Conservation (phyloP, 1,140 invertebrate species). For the Cherax quadricarinatus region DNA sequence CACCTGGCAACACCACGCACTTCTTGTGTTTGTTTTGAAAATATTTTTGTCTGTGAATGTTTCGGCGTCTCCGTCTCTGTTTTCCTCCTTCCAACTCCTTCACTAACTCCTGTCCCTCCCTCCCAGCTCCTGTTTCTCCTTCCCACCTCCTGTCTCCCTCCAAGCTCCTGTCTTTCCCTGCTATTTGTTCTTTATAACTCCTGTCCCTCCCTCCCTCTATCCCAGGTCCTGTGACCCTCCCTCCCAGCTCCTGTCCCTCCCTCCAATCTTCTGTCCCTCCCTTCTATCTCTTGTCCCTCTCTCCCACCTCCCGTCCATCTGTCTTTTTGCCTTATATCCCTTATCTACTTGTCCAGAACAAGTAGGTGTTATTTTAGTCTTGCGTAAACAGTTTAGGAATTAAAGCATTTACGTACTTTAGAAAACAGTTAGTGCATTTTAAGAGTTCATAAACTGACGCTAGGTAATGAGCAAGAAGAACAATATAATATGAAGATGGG, state of each 20-base stretch:
- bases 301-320: neutral
- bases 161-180: neutral
- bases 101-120: neutral
- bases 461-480: too few species aligned
- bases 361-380: too few species aligned
- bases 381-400: too few species aligned
- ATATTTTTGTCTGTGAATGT: neutral
- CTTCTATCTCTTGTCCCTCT: neutral
- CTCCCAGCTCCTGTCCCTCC: neutral
- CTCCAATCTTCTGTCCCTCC: neutral
- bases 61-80: neutral
- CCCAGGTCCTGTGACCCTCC: neutral
- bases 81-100: neutral
- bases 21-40: neutral
- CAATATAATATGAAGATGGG: too few species aligned
- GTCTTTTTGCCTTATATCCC: too few species aligned
- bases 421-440: too few species aligned
- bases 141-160: neutral
- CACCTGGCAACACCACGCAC: neutral
- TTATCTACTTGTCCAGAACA: too few species aligned
- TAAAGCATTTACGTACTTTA: too few species aligned
- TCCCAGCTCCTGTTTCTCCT: neutral
- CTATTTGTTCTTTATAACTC: too few species aligned
- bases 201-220: neutral
- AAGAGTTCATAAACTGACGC: too few species aligned